phyloP scores from a whole-genome alignment of 2,888 invertebrate genomes.

The Cryptus armator region DNA sequence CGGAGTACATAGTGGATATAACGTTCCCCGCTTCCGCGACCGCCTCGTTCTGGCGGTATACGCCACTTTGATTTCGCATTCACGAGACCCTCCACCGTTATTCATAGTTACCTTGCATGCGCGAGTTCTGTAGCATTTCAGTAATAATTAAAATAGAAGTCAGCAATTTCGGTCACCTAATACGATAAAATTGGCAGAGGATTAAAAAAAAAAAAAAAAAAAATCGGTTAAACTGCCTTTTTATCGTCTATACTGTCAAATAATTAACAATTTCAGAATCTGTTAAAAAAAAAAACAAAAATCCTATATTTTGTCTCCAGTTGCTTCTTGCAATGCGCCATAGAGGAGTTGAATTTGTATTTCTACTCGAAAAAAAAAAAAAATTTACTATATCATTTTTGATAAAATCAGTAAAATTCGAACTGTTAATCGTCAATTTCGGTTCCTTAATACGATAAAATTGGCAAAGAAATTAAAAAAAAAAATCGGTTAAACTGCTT shows the following conservation, averaged over 20 bases:
- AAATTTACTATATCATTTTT: too few species aligned
- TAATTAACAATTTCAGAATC: too few species aligned
- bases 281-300: background rate
- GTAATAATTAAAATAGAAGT: background rate
- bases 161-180: background rate
- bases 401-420: too few species aligned
- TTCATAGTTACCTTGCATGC: conserved; percentile 15
- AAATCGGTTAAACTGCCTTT: too few species aligned
- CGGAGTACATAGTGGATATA: conserved; percentile 25
- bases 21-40: conserved; percentile 5
- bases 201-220: background rate
- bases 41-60: background rate
- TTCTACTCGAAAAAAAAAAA: too few species aligned
- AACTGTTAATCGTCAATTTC: too few species aligned
- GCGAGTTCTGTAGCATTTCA: background rate
- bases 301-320: background rate
- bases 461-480: background rate
- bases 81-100: conserved; percentile 29
- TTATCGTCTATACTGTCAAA: too few species aligned
- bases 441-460: background rate
- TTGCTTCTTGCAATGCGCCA: too few species aligned
- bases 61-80: conserved; percentile 56
- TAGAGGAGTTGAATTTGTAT: too few species aligned
- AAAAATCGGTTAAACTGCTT: too few species aligned
- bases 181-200: background rate